These are phyloP conservation scores for Noctua janthe DNA, from an alignment of 2,888 invertebrate species.

Conservation along the genomic window DNA sequence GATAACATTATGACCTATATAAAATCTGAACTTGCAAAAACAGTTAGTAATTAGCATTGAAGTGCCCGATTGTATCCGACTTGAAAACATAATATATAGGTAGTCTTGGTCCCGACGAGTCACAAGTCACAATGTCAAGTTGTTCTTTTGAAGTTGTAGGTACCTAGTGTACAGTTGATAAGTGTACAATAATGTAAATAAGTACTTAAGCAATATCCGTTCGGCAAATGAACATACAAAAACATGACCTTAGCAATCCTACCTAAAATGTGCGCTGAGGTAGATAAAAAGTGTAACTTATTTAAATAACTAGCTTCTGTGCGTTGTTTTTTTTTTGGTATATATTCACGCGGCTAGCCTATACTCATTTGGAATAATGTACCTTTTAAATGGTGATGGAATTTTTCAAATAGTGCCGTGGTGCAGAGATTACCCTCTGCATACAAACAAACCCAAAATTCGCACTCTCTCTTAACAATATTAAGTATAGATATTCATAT, in stretches of 20 bases:
- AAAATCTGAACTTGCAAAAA: background rate
- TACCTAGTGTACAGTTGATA: slow-evolving; percentile 4
- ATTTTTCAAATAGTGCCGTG: background rate
- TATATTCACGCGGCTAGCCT: background rate
- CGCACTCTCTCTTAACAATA: background rate
- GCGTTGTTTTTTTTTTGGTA: background rate
- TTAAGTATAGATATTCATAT: no score
- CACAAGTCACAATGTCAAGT: slow-evolving; percentile 22
- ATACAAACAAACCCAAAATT: background rate
- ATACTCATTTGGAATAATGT: background rate
- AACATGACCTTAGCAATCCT: background rate
- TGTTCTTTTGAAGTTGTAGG: background rate
- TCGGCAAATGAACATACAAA: background rate
- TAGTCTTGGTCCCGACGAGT: slow-evolving; percentile 4
- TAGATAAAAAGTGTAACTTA: background rate
- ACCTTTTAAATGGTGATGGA: background rate
- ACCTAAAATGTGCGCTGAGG: background rate
- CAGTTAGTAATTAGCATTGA: background rate
- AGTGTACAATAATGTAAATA: slow-evolving; percentile 14
- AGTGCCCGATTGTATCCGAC: background rate
- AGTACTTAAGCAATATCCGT: background rate
- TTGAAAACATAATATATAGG: slow-evolving; percentile 3
- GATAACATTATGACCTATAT: background rate
- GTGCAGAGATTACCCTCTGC: background rate
- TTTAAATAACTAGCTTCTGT: background rate